Percentiles rank a stretch among this genome's conserved stretches.
Evolutionary conservation across 1,140 invertebrate genomes (phyloP).

Genomic region (Ostrea edulis): DNA sequence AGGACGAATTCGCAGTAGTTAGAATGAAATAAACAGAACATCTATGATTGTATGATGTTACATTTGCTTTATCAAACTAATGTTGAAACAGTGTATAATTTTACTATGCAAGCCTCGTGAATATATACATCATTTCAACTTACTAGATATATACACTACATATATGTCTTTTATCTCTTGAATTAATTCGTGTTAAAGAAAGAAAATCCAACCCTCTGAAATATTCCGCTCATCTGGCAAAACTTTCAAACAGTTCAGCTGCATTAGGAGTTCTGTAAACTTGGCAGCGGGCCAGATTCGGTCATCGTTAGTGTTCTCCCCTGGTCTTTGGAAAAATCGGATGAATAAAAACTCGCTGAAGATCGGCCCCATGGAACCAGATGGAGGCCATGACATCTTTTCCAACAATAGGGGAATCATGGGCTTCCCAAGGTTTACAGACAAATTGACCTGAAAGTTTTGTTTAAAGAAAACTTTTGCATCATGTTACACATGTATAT

Average conservation of each 20-base stretch:
- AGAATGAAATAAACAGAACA: no score
- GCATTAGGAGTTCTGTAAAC: constrained; percentile 75
- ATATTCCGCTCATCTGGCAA: constrained; percentile 62
- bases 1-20: no score
- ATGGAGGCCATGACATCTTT: constrained; percentile 74
- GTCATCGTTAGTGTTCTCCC: constrained; percentile 66
- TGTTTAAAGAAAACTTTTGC: not conserved
- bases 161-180: no score
- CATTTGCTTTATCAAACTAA: no score
- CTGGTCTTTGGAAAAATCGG: constrained; percentile 67
- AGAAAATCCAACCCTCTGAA: constrained; percentile 56
- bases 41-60: no score
- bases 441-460: constrained; percentile 75
- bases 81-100: no score
- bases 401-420: constrained; percentile 76
- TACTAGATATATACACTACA: no score
- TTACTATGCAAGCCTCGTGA: no score
- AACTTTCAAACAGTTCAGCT: constrained; percentile 66
- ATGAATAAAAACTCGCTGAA: constrained; percentile 77
- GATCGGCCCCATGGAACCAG: constrained; percentile 77
- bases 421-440: constrained; percentile 71
- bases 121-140: no score
- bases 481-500: not conserved
- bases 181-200: no score
- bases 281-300: constrained; percentile 71